Conservation (phyloP, 2,888 invertebrate species). For the Scaptomyza tumidula region DNA sequence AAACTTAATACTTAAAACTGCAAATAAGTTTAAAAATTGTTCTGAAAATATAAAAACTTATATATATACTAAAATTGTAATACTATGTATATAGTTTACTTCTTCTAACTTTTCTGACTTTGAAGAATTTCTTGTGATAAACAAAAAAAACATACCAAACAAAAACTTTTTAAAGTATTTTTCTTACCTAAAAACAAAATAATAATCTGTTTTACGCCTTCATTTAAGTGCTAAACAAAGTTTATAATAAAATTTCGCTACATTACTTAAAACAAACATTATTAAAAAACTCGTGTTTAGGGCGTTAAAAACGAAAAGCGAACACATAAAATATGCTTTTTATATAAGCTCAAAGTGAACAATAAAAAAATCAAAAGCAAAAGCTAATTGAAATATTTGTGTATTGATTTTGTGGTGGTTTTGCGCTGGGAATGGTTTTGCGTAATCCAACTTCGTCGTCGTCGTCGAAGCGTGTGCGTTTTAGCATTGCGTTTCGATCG, state of each 20-base stretch:
- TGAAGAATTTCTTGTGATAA: slow-evolving; percentile 21
- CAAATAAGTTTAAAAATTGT: too few relatives aligned
- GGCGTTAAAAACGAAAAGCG: neutral
- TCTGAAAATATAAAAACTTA: too few relatives aligned
- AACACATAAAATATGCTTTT: slow-evolving; percentile 20
- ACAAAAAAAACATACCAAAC: slow-evolving; percentile 6
- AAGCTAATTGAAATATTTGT: slow-evolving; percentile 74
- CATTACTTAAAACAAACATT: too few relatives aligned
- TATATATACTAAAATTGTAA: too few relatives aligned
- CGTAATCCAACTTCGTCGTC: slow-evolving; percentile 56
- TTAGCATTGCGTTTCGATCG: slow-evolving; percentile 62
- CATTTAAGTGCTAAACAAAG: neutral
- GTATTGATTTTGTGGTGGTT: slow-evolving; percentile 33
- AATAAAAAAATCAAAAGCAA: slow-evolving; percentile 39
- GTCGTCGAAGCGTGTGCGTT: slow-evolving; percentile 44
- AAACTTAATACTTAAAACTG: too few relatives aligned
- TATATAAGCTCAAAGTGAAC: slow-evolving; percentile 37
- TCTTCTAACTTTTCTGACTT: neutral
- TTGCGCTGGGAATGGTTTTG: slow-evolving; percentile 56
- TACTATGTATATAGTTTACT: too few relatives aligned
- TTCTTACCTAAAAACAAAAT: neutral
- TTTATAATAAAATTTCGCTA: slow-evolving; percentile 3
- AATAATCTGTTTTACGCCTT: neutral
- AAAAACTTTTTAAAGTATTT: neutral
- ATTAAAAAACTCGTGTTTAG: slow-evolving; percentile 1